Percentiles rank a stretch among this genome's conserved stretches.
Conservation (phyloP, 2,113 vertebrate genomes). For the Hippopotamus amphibius region DNA sequence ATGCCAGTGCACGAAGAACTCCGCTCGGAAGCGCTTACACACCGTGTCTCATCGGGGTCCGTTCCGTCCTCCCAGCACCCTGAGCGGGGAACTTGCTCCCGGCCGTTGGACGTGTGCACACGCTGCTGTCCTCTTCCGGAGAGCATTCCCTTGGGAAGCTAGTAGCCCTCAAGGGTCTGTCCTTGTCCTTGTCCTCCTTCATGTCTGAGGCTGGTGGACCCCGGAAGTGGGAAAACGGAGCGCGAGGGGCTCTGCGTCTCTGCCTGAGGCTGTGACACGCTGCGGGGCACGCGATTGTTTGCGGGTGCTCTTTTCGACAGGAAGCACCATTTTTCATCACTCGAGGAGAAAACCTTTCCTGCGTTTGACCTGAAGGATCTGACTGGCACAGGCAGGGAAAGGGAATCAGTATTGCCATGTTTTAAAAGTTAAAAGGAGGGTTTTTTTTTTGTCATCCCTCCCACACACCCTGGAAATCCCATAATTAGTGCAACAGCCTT, state of each 20-base stretch:
- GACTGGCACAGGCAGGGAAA: neutral
- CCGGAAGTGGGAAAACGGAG: neutral
- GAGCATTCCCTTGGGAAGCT: neutral
- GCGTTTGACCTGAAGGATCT: neutral
- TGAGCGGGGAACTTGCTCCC: no score
- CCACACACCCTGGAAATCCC: slow-evolving; percentile 7
- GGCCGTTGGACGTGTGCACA: rapidly evolving
- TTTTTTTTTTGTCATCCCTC: neutral
- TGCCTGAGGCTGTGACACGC: neutral
- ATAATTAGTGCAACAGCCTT: neutral
- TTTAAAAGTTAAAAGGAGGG: neutral
- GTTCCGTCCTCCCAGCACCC: no score
- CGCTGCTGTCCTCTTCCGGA: rapidly evolving
- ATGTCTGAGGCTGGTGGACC: neutral
- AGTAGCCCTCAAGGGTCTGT: neutral
- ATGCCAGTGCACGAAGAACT: neutral
- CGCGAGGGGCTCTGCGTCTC: neutral
- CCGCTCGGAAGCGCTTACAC: rapidly evolving
- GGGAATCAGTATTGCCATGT: neutral
- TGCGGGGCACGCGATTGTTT: rapidly evolving
- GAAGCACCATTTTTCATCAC: neutral
- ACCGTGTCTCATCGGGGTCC: neutral
- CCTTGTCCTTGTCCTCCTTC: neutral
- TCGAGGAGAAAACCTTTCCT: neutral
- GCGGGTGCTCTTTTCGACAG: neutral